Percentiles rank a stretch among this genome's conserved stretches.
phyloP scores from a whole-genome alignment of 2,888 invertebrate genomes.

The Cyclophora albipunctata region DNA sequence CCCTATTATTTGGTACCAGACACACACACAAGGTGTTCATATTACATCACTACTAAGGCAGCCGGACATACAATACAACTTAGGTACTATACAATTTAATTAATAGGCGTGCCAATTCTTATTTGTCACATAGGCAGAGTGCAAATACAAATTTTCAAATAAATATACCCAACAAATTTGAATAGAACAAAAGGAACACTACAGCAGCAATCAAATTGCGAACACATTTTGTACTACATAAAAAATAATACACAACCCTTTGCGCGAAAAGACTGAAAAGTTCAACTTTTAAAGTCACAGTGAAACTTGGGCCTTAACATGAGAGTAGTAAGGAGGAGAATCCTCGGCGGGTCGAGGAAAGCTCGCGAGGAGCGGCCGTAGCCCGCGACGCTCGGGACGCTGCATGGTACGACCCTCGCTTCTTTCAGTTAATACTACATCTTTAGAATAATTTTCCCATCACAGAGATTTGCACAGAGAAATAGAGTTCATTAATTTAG shows the following conservation, averaged over 20 bases:
- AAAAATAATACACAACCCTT: slow-evolving; percentile 75
- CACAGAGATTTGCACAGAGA: slow-evolving; percentile 72
- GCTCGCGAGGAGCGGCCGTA: too few species aligned
- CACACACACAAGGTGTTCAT: slow-evolving; percentile 42
- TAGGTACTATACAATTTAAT: slow-evolving; percentile 36
- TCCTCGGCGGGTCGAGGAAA: slow-evolving; percentile 1
- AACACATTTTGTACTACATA: slow-evolving; percentile 76
- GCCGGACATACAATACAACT: slow-evolving; percentile 44
- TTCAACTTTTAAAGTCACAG: slow-evolving; percentile 68
- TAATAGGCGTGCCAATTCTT: slow-evolving; percentile 52
- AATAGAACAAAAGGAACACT: slow-evolving; percentile 71
- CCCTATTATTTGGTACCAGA: slow-evolving; percentile 70
- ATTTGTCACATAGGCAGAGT: slow-evolving; percentile 41
- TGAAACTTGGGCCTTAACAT: slow-evolving; percentile 40
- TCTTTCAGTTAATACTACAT: slow-evolving; percentile 68
- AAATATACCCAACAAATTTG: slow-evolving; percentile 63
- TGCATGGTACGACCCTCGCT: slow-evolving; percentile 44
- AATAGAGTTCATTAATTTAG: slow-evolving; percentile 47
- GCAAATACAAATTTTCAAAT: slow-evolving; percentile 63
- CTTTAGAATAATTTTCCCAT: slow-evolving; percentile 72
- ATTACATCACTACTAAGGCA: slow-evolving; percentile 63
- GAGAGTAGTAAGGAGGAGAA: slow-evolving; percentile 18
- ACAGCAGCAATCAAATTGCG: slow-evolving; percentile 75
- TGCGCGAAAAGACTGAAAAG: slow-evolving; percentile 74
- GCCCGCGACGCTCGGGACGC: slow-evolving; percentile 21